These are phyloP conservation scores for Mesorhabditis belari DNA, from an alignment of 2,888 invertebrate genomes.

Conservation along the genomic window DNA sequence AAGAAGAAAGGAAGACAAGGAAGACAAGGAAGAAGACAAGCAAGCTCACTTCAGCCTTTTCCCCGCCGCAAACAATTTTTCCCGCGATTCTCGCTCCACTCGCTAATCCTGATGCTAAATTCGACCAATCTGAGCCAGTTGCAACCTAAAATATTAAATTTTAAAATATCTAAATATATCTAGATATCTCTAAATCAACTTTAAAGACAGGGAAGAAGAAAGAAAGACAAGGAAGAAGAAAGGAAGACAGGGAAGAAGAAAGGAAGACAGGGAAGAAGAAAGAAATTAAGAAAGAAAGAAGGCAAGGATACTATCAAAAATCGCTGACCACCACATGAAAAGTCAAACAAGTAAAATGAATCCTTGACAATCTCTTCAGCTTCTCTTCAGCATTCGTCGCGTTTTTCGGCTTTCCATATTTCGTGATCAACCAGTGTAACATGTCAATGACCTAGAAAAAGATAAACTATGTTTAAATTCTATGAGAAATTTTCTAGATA, in stretches of 20 bases:
- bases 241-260: no score
- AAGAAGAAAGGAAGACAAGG: no score
- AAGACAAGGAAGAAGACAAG: no score
- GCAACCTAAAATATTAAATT: constrained; percentile 26
- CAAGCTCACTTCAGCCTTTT: constrained; percentile 6
- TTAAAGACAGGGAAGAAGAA: no score
- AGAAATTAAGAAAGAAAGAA: no score
- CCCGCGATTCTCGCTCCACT: constrained; percentile 57
- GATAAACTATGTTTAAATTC: not conserved
- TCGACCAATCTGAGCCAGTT: constrained; percentile 54
- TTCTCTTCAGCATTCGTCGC: constrained; percentile 42
- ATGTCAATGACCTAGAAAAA: constrained; percentile 55
- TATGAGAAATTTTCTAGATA: not conserved
- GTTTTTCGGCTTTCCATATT: constrained; percentile 47
- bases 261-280: no score
- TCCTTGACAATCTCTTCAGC: constrained; percentile 51
- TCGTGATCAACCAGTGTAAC: constrained; percentile 56
- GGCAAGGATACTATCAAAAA: no score
- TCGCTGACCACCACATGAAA: constrained; percentile 56
- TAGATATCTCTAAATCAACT: no score
- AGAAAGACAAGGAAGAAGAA: no score
- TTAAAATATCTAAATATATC: no score
- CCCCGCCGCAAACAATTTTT: constrained; percentile 54
- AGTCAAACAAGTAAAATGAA: constrained; percentile 58
- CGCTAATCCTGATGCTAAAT: constrained; percentile 55